Conservation (phyloP, 2,113 vertebrate genomes). For the Gallinago media region DNA sequence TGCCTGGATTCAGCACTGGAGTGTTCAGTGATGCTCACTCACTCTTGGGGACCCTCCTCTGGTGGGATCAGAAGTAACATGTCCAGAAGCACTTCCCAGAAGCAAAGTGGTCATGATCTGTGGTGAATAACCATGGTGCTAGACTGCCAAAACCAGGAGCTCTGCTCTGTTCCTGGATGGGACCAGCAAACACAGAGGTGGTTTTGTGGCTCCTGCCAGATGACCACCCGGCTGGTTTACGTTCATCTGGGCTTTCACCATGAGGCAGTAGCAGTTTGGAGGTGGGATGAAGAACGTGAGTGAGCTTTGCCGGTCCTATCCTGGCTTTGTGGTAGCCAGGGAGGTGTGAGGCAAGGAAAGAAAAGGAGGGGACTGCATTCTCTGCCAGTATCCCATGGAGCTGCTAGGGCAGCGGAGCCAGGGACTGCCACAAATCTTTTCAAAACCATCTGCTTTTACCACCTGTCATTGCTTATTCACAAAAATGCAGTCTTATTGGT, state of each 20-base stretch:
- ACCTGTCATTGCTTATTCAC: conserved; percentile 52
- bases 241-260: neutral
- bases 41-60: neutral
- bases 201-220: neutral
- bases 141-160: neutral
- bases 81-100: neutral
- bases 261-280: neutral
- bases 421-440: neutral
- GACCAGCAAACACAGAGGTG: neutral
- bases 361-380: neutral
- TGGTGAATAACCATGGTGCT: neutral
- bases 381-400: conserved; percentile 6
- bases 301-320: neutral
- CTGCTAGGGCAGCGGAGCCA: neutral
- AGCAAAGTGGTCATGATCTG: neutral
- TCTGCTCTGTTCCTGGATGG: neutral
- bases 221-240: fast-evolving
- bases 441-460: conserved; percentile 63
- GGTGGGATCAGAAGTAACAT: neutral
- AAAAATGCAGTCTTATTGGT: neutral
- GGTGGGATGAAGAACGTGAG: neutral
- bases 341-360: neutral
- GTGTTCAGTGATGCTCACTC: fast-evolving
- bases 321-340: neutral
- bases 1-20: neutral